Percentiles rank a stretch among this genome's conserved stretches.
Evolutionary conservation across 2,113 vertebrate species (phyloP).

Genomic region (Cettia cetti): DNA sequence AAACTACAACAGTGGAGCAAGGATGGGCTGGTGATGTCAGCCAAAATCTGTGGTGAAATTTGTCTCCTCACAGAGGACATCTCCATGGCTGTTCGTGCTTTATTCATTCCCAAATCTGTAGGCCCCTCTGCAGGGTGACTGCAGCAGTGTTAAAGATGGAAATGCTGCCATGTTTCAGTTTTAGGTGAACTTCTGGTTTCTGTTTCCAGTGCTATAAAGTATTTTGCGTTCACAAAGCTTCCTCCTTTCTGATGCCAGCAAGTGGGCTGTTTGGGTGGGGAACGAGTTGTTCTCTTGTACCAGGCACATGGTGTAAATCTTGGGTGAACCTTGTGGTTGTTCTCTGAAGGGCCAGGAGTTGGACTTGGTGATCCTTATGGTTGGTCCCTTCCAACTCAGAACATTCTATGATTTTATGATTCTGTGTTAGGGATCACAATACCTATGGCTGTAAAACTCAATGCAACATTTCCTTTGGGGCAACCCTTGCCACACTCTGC

Average conservation of each 20-base stretch:
- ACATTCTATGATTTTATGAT: not conserved
- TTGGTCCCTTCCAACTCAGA: not conserved
- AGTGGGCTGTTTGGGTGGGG: not conserved
- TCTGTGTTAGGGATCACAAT: not conserved
- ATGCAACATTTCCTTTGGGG: not conserved
- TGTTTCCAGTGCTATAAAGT: not conserved
- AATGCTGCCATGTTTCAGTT: accelerated
- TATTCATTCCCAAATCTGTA: not conserved
- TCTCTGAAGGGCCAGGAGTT: not conserved
- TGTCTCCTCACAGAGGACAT: not conserved
- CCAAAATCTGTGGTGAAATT: not conserved
- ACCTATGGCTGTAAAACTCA: not conserved
- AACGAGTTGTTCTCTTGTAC: accelerated
- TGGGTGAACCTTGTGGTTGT: not conserved
- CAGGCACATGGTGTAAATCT: not conserved
- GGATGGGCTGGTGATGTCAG: not conserved
- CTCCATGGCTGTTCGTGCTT: not conserved
- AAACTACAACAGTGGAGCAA: not conserved
- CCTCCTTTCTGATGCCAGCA: not conserved
- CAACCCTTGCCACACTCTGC: accelerated
- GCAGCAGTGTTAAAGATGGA: not conserved
- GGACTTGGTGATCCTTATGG: not conserved
- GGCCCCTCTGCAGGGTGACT: accelerated
- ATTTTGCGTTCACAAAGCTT: not conserved
- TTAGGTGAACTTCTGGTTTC: not conserved